Base-by-base conservation (phyloP, 2,113 vertebrate genomes). In the Megaptera novaeangliae region DNA sequence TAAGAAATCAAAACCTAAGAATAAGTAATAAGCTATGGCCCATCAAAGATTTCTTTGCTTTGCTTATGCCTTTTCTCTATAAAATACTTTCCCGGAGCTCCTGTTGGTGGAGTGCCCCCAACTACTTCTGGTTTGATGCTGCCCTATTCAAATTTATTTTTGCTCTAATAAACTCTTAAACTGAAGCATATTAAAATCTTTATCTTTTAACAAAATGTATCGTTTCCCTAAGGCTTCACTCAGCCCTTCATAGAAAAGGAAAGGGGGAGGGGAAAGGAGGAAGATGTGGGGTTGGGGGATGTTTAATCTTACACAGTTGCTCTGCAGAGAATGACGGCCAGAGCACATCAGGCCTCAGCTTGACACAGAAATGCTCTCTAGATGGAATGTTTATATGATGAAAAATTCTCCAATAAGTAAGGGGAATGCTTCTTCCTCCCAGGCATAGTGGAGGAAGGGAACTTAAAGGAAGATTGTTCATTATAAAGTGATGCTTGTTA, bases 401-500 rank as follows among this genome's bases (percentile, higher is more conserved):
- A 41, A 75, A 80, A 52, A 2, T 81, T 92, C 81, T 88, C 34
- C 23, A 64, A 0, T 52, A 82, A 84, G 36, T 44, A 88, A 88
- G 31, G 25, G 44, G 34, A 31, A 55, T 82, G 74, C 49, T 77
- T 91, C 61, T 81, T 52, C 5, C 59, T 92, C 77, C 66, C 12
- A 71, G 77, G 44, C 64, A 39, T 14, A 14, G 52, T 11, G 2
- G 61, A 77, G 39, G 68, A 69, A 86, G 64, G 23, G 31, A 89
- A 21, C 64, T 82, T 95, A 91, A 85, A 72, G 63, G 72, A 63
- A 96, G 41, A 88, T 23, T 71, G 2, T 83, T 91, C 85, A 71
- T 93, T 93, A 46, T 74, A 78, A 39, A 86, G 18, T 31, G 52
- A 46, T 78, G 20, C 71, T 91, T 91, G 34, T 86, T 78, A 82